Conservation (phyloP, 2,888 invertebrate genomes). For the Lathronympha strigana region DNA sequence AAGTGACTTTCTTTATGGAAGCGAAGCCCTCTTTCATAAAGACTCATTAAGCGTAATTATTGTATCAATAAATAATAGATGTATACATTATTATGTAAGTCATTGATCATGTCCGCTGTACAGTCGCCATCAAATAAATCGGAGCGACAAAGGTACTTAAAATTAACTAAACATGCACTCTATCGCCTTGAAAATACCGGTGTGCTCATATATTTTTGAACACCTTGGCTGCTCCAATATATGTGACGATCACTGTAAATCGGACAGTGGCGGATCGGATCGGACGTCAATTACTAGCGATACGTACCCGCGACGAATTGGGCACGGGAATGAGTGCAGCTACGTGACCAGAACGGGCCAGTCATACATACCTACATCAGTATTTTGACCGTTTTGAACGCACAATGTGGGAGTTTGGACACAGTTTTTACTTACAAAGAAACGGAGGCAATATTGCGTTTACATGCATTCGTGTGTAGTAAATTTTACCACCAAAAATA, state of each 20-base stretch:
- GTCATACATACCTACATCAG: slow-evolving; percentile 27
- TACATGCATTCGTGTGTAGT: no score
- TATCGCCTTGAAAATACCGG: neutral
- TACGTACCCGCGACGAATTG: slow-evolving; percentile 63
- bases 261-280: slow-evolving; percentile 51
- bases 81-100: slow-evolving; percentile 47
- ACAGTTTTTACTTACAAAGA: neutral
- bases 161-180: neutral
- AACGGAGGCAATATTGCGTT: neutral
- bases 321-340: slow-evolving; percentile 59
- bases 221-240: neutral
- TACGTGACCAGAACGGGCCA: slow-evolving; percentile 51
- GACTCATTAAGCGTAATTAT: slow-evolving; percentile 67
- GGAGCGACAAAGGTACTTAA: neutral
- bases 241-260: slow-evolving; percentile 26
- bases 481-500: neutral
- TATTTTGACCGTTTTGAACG: slow-evolving; percentile 10
- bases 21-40: slow-evolving; percentile 64
- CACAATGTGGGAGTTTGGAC: neutral
- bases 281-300: slow-evolving; percentile 66
- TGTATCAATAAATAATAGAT: slow-evolving; percentile 54
- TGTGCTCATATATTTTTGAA: neutral
- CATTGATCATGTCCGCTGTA: slow-evolving; percentile 56
- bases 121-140: neutral
- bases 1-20: slow-evolving; percentile 63